Evolutionary conservation across 2,797 vertebrate genomes (phyloP).

Genomic region (Peromyscus nudipes): DNA sequence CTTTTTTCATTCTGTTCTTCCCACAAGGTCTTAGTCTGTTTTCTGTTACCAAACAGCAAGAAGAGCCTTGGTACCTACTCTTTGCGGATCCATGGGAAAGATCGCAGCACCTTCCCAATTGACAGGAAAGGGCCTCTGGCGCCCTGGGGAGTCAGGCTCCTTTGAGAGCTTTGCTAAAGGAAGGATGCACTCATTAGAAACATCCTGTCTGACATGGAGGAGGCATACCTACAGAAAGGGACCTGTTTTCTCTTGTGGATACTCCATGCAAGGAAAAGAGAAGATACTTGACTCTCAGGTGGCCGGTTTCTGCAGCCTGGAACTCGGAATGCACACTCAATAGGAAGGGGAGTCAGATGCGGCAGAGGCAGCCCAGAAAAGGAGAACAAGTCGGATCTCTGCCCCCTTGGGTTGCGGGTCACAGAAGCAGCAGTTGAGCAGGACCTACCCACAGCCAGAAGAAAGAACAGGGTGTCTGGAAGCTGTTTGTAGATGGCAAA

Average conservation of each 20-base stretch:
- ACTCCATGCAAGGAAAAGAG: not conserved
- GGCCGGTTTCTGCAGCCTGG: not conserved
- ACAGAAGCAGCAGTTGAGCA: not conserved
- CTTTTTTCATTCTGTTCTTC: not conserved
- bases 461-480: not conserved
- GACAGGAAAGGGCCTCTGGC: not conserved
- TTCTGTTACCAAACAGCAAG: not conserved
- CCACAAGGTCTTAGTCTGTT: not conserved
- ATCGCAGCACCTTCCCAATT: not conserved
- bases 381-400: not conserved
- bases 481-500: not conserved
- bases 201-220: not conserved
- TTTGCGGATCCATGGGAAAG: not conserved
- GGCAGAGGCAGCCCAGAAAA: not conserved
- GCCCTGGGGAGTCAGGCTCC: not conserved
- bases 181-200: not conserved
- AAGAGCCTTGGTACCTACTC: not conserved
- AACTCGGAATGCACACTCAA: not conserved
- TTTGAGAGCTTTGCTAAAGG: not conserved
- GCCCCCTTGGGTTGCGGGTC: no score
- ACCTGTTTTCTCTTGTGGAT: not conserved
- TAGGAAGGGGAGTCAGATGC: not conserved
- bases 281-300: fast-evolving
- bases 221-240: not conserved
- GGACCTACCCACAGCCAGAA: not conserved